phyloP scores from a whole-genome alignment of 92 coral and sea anemone species.

The Epizoanthus scotinus region DNA sequence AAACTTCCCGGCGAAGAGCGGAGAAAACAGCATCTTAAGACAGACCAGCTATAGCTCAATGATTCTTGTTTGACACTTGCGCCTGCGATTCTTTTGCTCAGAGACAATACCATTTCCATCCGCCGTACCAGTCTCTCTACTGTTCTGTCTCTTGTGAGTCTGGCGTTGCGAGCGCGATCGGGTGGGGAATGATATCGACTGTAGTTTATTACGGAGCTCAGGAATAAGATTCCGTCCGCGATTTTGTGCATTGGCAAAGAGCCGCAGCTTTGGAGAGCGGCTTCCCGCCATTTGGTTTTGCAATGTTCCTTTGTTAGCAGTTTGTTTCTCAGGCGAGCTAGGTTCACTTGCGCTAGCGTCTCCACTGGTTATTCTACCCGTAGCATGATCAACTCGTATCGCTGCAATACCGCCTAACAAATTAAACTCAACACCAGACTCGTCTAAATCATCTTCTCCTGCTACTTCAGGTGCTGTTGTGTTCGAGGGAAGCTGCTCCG shows the following conservation, averaged over 20 bases:
- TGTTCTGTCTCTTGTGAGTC: constrained; percentile 58
- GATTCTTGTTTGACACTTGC: constrained; percentile 84
- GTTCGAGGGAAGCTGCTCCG: background rate
- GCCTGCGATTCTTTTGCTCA: constrained; percentile 62
- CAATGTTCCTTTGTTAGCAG: background rate
- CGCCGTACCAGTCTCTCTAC: constrained; percentile 44
- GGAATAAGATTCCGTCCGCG: constrained; percentile 86
- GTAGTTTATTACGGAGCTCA: constrained; percentile 88
- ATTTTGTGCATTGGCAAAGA: constrained; percentile 89
- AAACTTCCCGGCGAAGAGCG: no score
- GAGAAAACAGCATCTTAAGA: no score
- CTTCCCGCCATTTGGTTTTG: constrained; percentile 47
- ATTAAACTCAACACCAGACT: constrained; percentile 23
- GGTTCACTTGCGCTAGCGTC: background rate
- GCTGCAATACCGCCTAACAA: constrained; percentile 13
- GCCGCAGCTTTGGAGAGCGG: constrained; percentile 61
- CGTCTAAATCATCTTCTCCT: background rate
- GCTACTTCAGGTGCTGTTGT: background rate
- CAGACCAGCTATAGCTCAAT: constrained; percentile 60
- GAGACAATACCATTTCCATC: constrained; percentile 1
- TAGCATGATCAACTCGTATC: background rate
- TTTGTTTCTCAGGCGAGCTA: background rate
- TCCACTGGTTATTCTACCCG: constrained; percentile 8
- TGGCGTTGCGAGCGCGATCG: constrained; percentile 70
- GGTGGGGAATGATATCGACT: constrained; percentile 71